A percentile compares a stretch with the other conserved stretches of the same genome.
Conservation (phyloP, 2,888 invertebrate species). For the Octonoba sinensis region DNA sequence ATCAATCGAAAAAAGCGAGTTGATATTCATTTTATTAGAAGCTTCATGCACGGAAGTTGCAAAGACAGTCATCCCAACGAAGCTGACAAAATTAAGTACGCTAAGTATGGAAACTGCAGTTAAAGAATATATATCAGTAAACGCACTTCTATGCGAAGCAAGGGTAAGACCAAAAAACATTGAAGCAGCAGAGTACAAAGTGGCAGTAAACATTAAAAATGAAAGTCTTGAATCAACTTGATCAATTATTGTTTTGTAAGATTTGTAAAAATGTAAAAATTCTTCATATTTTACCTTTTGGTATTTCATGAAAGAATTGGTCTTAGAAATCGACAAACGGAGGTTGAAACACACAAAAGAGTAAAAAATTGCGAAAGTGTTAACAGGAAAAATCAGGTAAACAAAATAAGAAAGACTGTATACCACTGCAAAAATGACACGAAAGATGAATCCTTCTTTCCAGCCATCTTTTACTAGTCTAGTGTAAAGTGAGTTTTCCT, state of each 20-base stretch:
- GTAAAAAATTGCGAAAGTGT: neutral
- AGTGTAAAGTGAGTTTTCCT: too few relatives aligned
- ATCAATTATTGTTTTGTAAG: too few relatives aligned
- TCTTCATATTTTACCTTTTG: too few relatives aligned
- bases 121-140: neutral
- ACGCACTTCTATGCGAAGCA: neutral
- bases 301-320: too few relatives aligned
- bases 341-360: neutral
- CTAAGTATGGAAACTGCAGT: neutral
- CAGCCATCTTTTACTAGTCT: too few relatives aligned
- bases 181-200: neutral
- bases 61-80: neutral
- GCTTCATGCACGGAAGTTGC: slow-evolving; percentile 8
- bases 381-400: neutral
- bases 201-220: neutral
- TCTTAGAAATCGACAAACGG: too few relatives aligned
- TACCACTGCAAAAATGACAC: neutral
- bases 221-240: neutral
- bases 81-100: neutral
- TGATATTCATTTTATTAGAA: neutral
- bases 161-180: neutral
- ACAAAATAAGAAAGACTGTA: neutral
- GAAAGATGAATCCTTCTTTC: too few relatives aligned
- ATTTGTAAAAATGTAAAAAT: too few relatives aligned
- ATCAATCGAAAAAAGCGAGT: neutral